Evolutionary conservation across 2,888 invertebrate genomes (phyloP).

Genomic region (Eupeodes latifasciatus): DNA sequence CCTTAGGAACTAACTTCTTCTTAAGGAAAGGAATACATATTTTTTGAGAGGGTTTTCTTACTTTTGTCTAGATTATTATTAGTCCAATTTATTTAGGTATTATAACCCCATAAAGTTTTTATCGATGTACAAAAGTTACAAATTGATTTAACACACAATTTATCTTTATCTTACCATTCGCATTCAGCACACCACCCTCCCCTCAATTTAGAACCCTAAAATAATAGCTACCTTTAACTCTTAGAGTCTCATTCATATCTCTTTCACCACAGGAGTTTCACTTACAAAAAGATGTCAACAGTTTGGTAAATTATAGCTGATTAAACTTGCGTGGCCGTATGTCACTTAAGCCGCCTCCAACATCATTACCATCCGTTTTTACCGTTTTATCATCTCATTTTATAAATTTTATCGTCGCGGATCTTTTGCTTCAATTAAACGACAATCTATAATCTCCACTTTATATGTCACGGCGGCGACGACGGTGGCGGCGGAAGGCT

Average conservation of each 20-base stretch:
- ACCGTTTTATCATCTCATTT: neutral
- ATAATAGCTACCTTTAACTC: neutral
- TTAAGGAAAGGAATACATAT: no score
- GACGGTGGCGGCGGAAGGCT: no score
- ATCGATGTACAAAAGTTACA: no score
- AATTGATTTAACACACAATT: no score
- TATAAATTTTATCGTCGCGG: neutral
- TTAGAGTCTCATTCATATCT: neutral
- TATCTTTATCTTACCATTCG: no score
- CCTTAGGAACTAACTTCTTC: no score
- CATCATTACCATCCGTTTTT: neutral
- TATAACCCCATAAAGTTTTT: no score
- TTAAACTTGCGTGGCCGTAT: slow-evolving; percentile 1
- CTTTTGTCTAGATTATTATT: no score
- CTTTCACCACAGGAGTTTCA: neutral
- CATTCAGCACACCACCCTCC: neutral
- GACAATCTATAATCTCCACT: slow-evolving; percentile 7
- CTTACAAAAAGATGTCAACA: slow-evolving; percentile 3
- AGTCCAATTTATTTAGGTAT: no score
- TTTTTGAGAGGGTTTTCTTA: no score
- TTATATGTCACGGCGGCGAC: no score
- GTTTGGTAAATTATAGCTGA: neutral
- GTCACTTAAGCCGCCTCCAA: slow-evolving; percentile 1
- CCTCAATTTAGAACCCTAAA: neutral
- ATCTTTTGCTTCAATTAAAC: neutral